Evolutionary conservation across 1,140 invertebrate species (phyloP).

Genomic region (Caenorhabditis briggsae): DNA sequence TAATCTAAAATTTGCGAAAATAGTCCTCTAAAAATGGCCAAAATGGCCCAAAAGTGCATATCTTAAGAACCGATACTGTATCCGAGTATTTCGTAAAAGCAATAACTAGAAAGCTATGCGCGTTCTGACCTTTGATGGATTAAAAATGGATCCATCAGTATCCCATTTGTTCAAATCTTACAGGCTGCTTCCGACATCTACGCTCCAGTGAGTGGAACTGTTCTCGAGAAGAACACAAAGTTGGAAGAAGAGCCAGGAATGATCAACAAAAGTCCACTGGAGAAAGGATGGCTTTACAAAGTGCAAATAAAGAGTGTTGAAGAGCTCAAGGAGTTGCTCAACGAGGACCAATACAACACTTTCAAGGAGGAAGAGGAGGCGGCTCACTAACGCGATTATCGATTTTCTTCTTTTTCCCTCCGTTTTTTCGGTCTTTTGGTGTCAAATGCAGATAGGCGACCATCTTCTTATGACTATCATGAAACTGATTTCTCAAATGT

Average conservation of each 20-base stretch:
- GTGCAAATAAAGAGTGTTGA: constrained; percentile 84
- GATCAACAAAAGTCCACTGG: constrained; percentile 91
- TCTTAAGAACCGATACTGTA: too few species aligned
- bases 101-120: too few species aligned
- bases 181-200: constrained; percentile 92
- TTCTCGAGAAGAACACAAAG: constrained; percentile 86
- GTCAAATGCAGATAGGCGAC: background rate
- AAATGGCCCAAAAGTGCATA: too few species aligned
- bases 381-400: background rate
- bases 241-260: constrained; percentile 88
- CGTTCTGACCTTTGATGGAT: too few species aligned
- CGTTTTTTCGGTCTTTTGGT: background rate
- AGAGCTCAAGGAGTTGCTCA: constrained; percentile 88
- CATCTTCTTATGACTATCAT: too few species aligned
- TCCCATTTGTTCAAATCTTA: background rate
- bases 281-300: constrained; percentile 95
- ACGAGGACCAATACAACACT: constrained; percentile 86
- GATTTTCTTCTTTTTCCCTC: background rate
- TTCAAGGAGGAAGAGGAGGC: constrained; percentile 79
- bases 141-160: too few species aligned
- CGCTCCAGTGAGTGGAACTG: constrained; percentile 88
- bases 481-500: too few species aligned
- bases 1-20: too few species aligned
- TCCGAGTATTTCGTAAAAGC: too few species aligned
- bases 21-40: too few species aligned